phyloP scores from a whole-genome alignment of 2,113 vertebrate species.

The Arizona elegans region DNA sequence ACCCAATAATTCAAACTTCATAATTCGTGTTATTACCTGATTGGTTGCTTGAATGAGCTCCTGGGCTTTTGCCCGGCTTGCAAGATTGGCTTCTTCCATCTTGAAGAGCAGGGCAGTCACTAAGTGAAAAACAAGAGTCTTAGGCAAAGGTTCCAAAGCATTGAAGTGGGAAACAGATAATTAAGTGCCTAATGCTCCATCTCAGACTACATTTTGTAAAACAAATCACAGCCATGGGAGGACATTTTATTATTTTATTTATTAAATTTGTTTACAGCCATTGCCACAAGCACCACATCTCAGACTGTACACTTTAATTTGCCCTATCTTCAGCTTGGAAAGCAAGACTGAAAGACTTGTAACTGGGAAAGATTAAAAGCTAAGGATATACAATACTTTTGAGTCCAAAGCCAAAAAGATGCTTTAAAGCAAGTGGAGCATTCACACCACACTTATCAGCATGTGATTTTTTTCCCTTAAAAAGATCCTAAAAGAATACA shows the following conservation, averaged over 20 bases:
- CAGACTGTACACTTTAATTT: background rate
- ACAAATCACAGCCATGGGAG: background rate
- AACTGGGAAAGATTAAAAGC: background rate
- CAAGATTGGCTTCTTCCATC: slow-evolving; percentile 92
- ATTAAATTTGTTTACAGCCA: background rate
- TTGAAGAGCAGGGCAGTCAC: slow-evolving; percentile 91
- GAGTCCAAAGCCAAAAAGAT: background rate
- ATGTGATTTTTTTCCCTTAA: background rate
- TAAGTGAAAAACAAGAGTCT: slow-evolving; percentile 41
- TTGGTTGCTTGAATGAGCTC: slow-evolving; percentile 92
- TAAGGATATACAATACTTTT: background rate
- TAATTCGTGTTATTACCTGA: slow-evolving; percentile 72
- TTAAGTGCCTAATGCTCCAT: background rate
- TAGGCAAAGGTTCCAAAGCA: background rate
- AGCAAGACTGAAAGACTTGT: background rate
- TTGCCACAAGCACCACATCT: background rate
- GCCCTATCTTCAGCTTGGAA: too few species aligned
- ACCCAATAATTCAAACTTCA: background rate
- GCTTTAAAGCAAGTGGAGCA: background rate
- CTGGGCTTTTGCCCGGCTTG: slow-evolving; percentile 89
- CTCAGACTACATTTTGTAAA: background rate
- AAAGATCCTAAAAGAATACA: background rate
- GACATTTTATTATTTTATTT: background rate
- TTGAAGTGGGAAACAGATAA: background rate
- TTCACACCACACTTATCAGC: background rate